phyloP scores from a whole-genome alignment of 2,797 vertebrate species.

The Argya squamiceps region DNA sequence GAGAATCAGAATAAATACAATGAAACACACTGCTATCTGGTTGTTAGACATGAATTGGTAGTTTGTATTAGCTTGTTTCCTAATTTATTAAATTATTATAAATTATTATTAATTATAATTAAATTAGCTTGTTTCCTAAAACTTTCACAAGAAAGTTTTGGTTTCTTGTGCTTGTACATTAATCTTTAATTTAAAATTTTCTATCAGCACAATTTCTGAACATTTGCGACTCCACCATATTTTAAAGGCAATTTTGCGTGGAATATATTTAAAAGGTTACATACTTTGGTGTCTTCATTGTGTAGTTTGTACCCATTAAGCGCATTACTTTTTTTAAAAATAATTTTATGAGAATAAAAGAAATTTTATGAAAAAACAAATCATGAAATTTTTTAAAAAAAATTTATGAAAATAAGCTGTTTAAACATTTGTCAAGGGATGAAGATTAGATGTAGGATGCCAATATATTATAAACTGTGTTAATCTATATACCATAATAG shows the following conservation, averaged over 20 bases:
- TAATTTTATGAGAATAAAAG: background rate
- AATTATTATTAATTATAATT: too few relatives aligned
- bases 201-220: background rate
- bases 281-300: background rate
- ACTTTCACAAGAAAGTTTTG: background rate
- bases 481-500: background rate
- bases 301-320: background rate
- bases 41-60: background rate
- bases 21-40: background rate
- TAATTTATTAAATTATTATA: too few relatives aligned
- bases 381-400: too few relatives aligned
- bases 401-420: background rate
- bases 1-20: background rate
- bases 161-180: background rate
- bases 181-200: background rate
- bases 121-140: background rate
- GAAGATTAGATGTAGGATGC: background rate
- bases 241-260: background rate
- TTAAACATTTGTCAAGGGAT: background rate
- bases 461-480: background rate
- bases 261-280: background rate
- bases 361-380: too few relatives aligned
- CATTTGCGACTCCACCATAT: background rate
- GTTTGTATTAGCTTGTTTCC: background rate
- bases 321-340: fast-evolving